Percentiles rank a stretch among this genome's conserved stretches.
Evolutionary conservation across 2,888 invertebrate genomes (phyloP).

Genomic region (Parapristionchus giblindavisi): DNA sequence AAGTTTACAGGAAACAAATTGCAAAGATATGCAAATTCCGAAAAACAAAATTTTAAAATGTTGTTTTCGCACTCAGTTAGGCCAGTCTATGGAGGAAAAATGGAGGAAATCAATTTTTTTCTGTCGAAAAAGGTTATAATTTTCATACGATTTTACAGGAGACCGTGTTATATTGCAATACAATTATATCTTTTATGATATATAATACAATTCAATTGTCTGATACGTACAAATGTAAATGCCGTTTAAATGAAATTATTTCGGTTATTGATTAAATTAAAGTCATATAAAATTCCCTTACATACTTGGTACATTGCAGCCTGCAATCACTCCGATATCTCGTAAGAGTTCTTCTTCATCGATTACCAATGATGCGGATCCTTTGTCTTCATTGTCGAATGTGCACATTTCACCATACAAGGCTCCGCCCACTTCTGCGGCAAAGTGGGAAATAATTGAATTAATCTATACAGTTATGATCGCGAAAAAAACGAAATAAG

Average conservation of each 20-base stretch:
- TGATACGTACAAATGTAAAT: background rate
- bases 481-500: no score
- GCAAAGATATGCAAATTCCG: no score
- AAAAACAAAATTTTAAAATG: no score
- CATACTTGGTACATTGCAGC: background rate
- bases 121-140: background rate
- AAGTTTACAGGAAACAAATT: no score
- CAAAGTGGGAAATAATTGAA: constrained; percentile 6
- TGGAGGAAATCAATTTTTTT: no score
- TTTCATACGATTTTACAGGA: background rate
- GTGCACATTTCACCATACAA: constrained; percentile 21
- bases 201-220: background rate
- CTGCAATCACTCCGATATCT: constrained; percentile 1
- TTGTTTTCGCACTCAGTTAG: no score
- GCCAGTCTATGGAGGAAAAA: no score
- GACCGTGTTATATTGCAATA: background rate
- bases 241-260: background rate
- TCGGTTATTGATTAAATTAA: background rate
- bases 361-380: background rate
- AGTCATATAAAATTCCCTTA: background rate
- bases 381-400: constrained; percentile 4
- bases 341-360: constrained; percentile 32
- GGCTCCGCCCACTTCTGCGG: background rate
- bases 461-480: no score
- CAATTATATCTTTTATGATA: background rate